phyloP scores from a whole-genome alignment of 2,113 vertebrate species.

The Neolamprologus caudopunctatus region DNA sequence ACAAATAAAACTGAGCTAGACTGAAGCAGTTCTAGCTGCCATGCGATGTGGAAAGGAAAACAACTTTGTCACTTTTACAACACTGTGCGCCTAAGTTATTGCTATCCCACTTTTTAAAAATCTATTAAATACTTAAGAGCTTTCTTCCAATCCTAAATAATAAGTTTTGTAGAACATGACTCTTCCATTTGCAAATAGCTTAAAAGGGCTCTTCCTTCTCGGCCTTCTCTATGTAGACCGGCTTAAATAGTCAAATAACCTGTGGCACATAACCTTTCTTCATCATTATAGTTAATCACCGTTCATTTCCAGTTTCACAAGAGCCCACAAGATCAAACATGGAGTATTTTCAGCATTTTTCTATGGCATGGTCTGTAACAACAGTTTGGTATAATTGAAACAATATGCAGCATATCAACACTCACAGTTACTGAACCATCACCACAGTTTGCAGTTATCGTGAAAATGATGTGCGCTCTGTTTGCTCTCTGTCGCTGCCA shows the following conservation, averaged over 20 bases:
- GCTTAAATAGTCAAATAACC: conserved; percentile 50
- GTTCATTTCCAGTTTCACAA: conserved; percentile 68
- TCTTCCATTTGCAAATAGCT: not conserved
- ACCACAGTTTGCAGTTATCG: conserved; percentile 45
- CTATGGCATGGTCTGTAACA: conserved; percentile 43
- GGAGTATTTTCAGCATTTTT: conserved; percentile 57
- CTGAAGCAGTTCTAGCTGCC: not conserved
- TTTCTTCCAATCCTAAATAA: not conserved
- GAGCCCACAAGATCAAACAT: conserved; percentile 63
- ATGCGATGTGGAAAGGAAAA: not conserved
- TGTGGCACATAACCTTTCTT: conserved; percentile 56
- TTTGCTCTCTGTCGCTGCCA: conserved; percentile 18
- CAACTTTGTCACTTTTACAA: not conserved
- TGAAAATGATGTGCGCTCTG: conserved; percentile 38
- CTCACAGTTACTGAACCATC: conserved; percentile 61
- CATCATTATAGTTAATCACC: conserved; percentile 66
- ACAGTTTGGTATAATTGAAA: conserved; percentile 61
- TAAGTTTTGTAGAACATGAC: not conserved
- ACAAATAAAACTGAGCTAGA: not conserved
- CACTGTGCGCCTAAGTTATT: not conserved
- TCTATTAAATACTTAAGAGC: not conserved
- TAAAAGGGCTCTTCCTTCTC: not conserved
- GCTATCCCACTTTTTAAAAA: not conserved
- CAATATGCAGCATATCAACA: conserved; percentile 59
- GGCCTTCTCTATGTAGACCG: not conserved